Conservation (phyloP, 1,140 invertebrate species). For the Chelonus insularis region DNA sequence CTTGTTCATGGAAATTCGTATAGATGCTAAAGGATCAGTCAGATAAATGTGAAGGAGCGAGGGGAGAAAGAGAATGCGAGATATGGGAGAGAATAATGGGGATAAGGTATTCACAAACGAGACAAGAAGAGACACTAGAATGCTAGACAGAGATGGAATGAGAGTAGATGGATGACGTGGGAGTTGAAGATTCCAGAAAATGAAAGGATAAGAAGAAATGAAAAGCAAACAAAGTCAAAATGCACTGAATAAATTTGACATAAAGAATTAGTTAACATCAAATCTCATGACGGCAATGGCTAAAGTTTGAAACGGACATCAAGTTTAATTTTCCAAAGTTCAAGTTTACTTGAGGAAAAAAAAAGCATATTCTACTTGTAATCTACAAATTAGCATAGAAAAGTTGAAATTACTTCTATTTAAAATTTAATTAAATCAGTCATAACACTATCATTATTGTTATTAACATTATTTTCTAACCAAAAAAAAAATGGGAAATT, state of each 20-base stretch:
- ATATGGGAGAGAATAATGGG: conserved; percentile 4
- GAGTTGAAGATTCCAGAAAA: not conserved
- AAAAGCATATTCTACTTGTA: no score
- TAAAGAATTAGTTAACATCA: not conserved
- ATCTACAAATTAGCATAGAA: no score
- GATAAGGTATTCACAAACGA: not conserved
- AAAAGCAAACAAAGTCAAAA: conserved; percentile 12
- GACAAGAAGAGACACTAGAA: not conserved
- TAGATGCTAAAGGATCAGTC: conserved; percentile 5
- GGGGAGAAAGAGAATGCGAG: conserved; percentile 11
- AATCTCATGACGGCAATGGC: not conserved
- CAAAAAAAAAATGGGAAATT: no score
- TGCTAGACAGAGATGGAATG: not conserved
- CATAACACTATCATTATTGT: no score
- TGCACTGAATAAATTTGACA: conserved; percentile 12
- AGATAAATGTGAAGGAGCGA: not conserved
- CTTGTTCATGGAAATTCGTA: not conserved
- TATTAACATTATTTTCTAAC: no score
- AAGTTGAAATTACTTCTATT: no score
- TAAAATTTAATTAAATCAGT: no score
- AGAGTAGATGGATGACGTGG: not conserved
- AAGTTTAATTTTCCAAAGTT: not conserved
- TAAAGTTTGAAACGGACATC: not conserved
- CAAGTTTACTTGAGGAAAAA: not conserved
- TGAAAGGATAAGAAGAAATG: not conserved